Evolutionary conservation across 1,140 invertebrate species (phyloP).

Genomic region (Drosophila teissieri): DNA sequence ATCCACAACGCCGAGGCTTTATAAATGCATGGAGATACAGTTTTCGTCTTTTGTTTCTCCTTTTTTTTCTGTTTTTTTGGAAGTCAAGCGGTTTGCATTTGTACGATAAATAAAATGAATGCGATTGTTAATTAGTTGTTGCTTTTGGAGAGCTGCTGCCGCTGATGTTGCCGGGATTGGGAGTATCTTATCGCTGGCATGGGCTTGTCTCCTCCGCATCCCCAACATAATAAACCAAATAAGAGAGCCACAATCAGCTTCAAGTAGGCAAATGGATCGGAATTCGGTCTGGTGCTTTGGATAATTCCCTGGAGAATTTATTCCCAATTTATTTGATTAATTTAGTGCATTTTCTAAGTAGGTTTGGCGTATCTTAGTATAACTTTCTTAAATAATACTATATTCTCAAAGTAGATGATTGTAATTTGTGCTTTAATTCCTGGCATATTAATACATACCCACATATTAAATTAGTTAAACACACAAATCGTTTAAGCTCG

Average conservation of each 20-base stretch:
- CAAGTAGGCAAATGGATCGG: conserved; percentile 49
- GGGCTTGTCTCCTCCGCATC: conserved; percentile 60
- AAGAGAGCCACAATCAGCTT: conserved; percentile 23
- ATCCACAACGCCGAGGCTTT: conserved; percentile 47
- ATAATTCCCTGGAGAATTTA: conserved; percentile 3
- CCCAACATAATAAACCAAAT: conserved; percentile 45
- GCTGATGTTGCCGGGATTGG: conserved; percentile 25
- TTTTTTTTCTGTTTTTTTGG: conserved; percentile 38
- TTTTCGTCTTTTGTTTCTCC: conserved; percentile 49
- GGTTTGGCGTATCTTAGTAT: neutral
- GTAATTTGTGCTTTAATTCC: too few relatives aligned
- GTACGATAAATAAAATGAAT: conserved; percentile 82
- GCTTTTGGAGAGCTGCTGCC: conserved; percentile 48
- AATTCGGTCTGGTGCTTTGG: conserved; percentile 16
- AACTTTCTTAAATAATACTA: neutral
- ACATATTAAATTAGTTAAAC: neutral
- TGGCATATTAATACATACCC: neutral
- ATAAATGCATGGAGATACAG: conserved; percentile 81
- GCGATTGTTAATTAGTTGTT: conserved; percentile 82
- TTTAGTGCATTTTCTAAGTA: neutral
- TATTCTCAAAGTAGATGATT: too few relatives aligned
- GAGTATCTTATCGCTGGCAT: conserved; percentile 65
- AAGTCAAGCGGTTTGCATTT: conserved; percentile 82
- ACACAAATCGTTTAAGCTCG: neutral
- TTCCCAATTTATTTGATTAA: neutral